phyloP scores from a whole-genome alignment of 1,140 invertebrate species.

The Drosophila baimaii region DNA sequence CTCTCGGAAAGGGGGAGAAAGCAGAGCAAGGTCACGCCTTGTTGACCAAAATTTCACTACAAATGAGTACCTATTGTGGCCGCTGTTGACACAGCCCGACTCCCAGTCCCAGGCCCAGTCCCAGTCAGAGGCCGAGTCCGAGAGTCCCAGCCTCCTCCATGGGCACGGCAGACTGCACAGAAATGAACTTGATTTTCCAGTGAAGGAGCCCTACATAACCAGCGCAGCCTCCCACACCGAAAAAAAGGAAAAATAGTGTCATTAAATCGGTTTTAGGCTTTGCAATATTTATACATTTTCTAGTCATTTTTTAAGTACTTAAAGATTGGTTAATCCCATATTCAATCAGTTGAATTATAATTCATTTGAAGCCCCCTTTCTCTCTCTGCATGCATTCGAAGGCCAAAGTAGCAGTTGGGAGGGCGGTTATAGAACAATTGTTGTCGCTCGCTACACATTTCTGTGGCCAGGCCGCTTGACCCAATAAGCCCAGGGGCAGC shows the following conservation, averaged over 20 bases:
- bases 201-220: constrained; percentile 13
- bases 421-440: constrained; percentile 63
- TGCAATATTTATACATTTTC: neutral
- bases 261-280: too few relatives aligned
- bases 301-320: neutral
- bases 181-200: constrained; percentile 69
- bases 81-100: constrained; percentile 45
- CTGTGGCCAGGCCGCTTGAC: constrained; percentile 58
- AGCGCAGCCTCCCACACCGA: constrained; percentile 8
- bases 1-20: constrained; percentile 20
- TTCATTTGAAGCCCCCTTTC: neutral
- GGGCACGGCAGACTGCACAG: constrained; percentile 62
- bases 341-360: neutral
- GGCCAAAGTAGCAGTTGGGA: constrained; percentile 31
- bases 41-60: constrained; percentile 70
- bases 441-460: constrained; percentile 68
- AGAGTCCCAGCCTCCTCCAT: constrained; percentile 22
- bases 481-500: constrained; percentile 63
- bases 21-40: constrained; percentile 64
- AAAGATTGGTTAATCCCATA: neutral
- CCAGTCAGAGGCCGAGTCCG: constrained; percentile 12
- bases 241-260: neutral
- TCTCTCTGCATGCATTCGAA: constrained; percentile 17
- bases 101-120: constrained; percentile 21
- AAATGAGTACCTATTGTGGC: constrained; percentile 59